phyloP scores from a whole-genome alignment of 2,888 invertebrate species.

The Amiota minor region DNA sequence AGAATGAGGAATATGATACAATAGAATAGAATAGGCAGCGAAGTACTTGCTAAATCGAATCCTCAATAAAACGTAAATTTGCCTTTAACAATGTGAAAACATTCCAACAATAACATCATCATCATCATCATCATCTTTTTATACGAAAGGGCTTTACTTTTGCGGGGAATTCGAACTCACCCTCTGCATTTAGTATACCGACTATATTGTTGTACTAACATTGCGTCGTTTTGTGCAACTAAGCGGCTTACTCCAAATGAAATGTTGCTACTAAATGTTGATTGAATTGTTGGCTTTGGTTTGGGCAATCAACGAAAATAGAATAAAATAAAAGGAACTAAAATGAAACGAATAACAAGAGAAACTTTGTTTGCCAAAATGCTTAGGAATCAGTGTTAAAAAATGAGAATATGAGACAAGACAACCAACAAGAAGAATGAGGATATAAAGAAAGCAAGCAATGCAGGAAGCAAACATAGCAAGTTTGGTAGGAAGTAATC shows the following conservation, averaged over 20 bases:
- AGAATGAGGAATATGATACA: too few species aligned
- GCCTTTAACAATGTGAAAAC: not conserved
- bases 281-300: constrained; percentile 25
- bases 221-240: not conserved
- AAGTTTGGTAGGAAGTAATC: not conserved
- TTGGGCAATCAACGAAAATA: constrained; percentile 24
- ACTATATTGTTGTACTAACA: too few species aligned
- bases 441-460: constrained; percentile 1
- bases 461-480: not conserved
- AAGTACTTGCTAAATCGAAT: not conserved
- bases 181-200: too few species aligned
- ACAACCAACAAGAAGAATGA: too few species aligned
- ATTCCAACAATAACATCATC: not conserved
- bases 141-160: too few species aligned
- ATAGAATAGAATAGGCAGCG: not conserved
- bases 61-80: constrained; percentile 1
- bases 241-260: constrained; percentile 28
- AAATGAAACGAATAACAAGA: not conserved
- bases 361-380: constrained; percentile 9
- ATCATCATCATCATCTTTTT: too few species aligned
- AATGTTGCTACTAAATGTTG: constrained; percentile 24
- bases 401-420: not conserved
- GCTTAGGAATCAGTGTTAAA: not conserved
- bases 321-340: not conserved
- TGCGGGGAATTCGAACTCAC: too few species aligned